Percentiles rank a stretch among this genome's conserved stretches.
phyloP scores from a whole-genome alignment of 2,888 invertebrate genomes.

The Tuta absoluta region DNA sequence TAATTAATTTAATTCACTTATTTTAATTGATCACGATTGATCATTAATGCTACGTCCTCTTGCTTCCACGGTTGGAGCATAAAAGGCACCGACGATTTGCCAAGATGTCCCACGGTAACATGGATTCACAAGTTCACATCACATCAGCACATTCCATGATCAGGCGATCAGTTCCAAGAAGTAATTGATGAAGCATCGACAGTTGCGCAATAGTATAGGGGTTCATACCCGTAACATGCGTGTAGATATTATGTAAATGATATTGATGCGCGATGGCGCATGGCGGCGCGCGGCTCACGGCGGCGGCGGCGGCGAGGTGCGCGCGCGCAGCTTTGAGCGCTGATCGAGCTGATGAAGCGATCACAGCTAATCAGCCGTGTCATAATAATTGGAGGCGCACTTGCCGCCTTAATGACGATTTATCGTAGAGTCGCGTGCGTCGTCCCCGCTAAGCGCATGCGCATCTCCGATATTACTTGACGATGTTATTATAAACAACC shows the following conservation, averaged over 20 bases:
- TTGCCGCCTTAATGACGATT: constrained; percentile 17
- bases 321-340: background rate
- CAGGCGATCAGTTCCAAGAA: too few species aligned
- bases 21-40: too few species aligned
- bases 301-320: background rate
- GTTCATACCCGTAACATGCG: too few species aligned
- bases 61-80: too few species aligned
- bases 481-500: constrained; percentile 3
- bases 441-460: background rate
- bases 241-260: constrained; percentile 20
- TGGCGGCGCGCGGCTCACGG: background rate
- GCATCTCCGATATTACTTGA: background rate
- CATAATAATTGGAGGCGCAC: constrained; percentile 20
- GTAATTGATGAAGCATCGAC: too few species aligned
- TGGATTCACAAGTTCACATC: too few species aligned
- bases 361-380: constrained; percentile 3
- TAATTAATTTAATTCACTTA: too few species aligned
- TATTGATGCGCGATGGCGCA: constrained; percentile 1
- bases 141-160: too few species aligned
- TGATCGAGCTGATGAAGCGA: background rate
- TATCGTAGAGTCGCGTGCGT: constrained; percentile 19
- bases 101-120: too few species aligned
- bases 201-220: too few species aligned
- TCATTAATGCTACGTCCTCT: too few species aligned
- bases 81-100: too few species aligned